These are phyloP conservation scores for Psephotus haematonotus DNA, from an alignment of 2,113 vertebrate species.

Conservation along the genomic window DNA sequence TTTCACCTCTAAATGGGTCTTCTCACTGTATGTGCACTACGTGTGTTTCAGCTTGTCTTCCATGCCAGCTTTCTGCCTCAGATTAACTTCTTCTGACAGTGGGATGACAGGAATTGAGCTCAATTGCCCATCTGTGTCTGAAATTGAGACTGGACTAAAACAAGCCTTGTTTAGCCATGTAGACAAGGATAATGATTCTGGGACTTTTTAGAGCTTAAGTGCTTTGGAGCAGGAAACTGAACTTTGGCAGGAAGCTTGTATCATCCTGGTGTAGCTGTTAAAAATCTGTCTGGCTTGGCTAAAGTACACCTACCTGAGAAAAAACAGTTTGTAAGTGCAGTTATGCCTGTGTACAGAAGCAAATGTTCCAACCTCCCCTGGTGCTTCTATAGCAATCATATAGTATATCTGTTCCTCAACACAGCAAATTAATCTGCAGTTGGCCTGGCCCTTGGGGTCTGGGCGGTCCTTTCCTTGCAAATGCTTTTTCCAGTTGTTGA, in stretches of 20 bases:
- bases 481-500: background rate
- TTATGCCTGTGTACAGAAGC: background rate
- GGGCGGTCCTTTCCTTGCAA: background rate
- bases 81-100: background rate
- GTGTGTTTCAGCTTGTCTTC: background rate
- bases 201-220: background rate
- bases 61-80: background rate
- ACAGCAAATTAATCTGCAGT: background rate
- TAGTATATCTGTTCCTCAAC: background rate
- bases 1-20: background rate
- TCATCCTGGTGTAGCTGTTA: background rate
- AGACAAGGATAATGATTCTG: background rate
- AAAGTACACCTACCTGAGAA: background rate
- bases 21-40: background rate
- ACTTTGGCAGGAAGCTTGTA: background rate
- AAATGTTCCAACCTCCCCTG: background rate
- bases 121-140: background rate
- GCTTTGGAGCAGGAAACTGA: background rate
- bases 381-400: background rate
- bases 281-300: background rate
- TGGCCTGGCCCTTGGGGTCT: background rate
- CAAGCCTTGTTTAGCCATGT: background rate
- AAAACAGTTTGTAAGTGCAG: background rate
- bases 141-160: background rate
- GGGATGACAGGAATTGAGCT: background rate